Conservation (phyloP, 2,888 invertebrate species). For the Lampropteryx suffumata region DNA sequence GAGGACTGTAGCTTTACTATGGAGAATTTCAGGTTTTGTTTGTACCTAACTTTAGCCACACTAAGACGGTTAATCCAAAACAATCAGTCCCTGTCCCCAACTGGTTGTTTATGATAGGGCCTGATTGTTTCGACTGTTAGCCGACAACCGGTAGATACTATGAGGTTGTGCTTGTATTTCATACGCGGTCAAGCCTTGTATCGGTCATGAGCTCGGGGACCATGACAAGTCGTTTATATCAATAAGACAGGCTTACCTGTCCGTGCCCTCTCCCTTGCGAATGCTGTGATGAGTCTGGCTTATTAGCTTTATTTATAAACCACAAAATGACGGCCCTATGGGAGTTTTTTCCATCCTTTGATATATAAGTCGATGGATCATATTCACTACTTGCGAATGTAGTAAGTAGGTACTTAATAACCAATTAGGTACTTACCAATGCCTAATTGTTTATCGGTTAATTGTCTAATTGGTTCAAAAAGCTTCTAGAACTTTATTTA, state of each 20-base stretch:
- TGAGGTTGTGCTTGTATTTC: slow-evolving; percentile 25
- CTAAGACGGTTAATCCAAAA: too few relatives aligned
- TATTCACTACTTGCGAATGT: not conserved
- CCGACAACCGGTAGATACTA: slow-evolving; percentile 27
- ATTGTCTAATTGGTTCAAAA: too few relatives aligned
- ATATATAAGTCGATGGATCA: not conserved
- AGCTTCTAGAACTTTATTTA: too few relatives aligned
- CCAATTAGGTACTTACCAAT: too few relatives aligned
- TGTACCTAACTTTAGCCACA: too few relatives aligned
- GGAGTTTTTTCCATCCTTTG: not conserved
- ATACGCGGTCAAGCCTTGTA: slow-evolving; percentile 26
- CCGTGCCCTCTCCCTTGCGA: slow-evolving; percentile 49
- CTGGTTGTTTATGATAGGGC: too few relatives aligned
- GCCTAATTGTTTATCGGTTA: too few relatives aligned
- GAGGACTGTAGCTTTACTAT: too few relatives aligned
- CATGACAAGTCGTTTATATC: slow-evolving; percentile 60
- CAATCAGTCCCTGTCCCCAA: too few relatives aligned
- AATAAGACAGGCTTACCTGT: slow-evolving; percentile 59
- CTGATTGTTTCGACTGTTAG: slow-evolving; percentile 3
- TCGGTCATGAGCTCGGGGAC: slow-evolving; percentile 37
- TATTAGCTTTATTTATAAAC: slow-evolving; percentile 54
- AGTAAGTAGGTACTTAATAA: too few relatives aligned
- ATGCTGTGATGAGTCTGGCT: slow-evolving; percentile 40
- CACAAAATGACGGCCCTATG: slow-evolving; percentile 6
- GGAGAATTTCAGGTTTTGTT: too few relatives aligned